These are phyloP conservation scores for Agrotis ipsilon DNA, from an alignment of 2,888 invertebrate species.

Conservation along the genomic window DNA sequence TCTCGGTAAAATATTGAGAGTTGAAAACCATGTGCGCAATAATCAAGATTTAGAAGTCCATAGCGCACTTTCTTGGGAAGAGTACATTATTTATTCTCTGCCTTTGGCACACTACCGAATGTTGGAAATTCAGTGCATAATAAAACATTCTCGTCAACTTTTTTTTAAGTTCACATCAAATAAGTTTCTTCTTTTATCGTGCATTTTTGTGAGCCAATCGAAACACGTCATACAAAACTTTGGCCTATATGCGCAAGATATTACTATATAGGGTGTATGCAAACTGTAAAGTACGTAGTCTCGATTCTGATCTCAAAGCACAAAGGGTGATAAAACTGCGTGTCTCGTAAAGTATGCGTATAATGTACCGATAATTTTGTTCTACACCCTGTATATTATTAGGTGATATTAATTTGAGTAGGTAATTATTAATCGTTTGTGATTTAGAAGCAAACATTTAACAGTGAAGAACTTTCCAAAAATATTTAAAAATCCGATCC, in stretches of 20 bases:
- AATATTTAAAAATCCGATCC: neutral
- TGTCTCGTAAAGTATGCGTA: too few species aligned
- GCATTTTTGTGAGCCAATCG: neutral
- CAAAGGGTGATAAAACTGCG: neutral
- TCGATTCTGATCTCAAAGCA: constrained; percentile 21
- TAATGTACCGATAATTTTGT: neutral
- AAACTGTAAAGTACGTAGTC: constrained; percentile 8
- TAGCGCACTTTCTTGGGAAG: too few species aligned
- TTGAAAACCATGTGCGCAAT: too few species aligned
- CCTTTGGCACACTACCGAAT: neutral
- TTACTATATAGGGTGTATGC: constrained; percentile 34
- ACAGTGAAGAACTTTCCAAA: neutral
- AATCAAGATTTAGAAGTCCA: too few species aligned
- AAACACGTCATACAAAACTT: neutral
- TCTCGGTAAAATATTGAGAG: too few species aligned
- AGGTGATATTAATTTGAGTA: constrained; percentile 27
- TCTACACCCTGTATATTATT: constrained; percentile 28
- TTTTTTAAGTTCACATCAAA: neutral
- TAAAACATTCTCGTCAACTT: neutral
- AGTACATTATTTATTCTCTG: neutral
- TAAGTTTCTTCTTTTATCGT: neutral
- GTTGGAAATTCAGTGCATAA: neutral
- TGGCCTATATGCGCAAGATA: neutral
- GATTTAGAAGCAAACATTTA: neutral
- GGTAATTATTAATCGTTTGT: neutral